Evolutionary conservation across 1,140 invertebrate genomes (phyloP), one percentile per base, ranked within the genome.

Genomic region (Sipha flava): DNA sequence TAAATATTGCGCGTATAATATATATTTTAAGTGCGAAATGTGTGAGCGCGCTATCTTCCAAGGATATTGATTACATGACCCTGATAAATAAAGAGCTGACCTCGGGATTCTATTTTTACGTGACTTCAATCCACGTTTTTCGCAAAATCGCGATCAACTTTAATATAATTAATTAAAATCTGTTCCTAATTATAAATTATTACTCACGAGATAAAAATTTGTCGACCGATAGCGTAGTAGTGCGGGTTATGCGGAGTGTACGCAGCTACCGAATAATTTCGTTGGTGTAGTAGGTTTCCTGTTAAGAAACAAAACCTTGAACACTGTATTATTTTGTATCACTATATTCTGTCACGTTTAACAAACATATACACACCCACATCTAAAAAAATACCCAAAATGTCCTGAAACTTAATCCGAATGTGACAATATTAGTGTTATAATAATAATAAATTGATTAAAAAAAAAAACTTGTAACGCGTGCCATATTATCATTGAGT

Each of bases 81-180:
- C 40, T 29, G 66, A 70, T 31, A n/a, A 40, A 40, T 6, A 4
- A 29, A 29, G 34, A 26, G 14, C 21, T 68, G 37, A 40, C 64
- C 64, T 68, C 66, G 66, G n/a, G 16, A 70, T 47, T 70, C 40
- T 45, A 70, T 70, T 45, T 70, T 47, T 47, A 70, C 40, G 29
- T 3, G 23, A 29, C 66, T 16, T 9, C 1, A 26, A 47, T 9
- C 6, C n/a, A 23, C n/a, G n/a, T n/a, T 66, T 40, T 21, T 14
- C 9, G 29, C 21, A 40, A n/a, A 66, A 66, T 37, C 23, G 14
- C 18, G 16, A 52, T 52, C 1, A 9, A 14, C 12, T 62, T 40
- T 66, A 23, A 37, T 18, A 66, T 66, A 14, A 40, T 23, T n/a
- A 40, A 40, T 34, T 34, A 4, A 66, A 66, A 66, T 66, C 12